Evolutionary conservation across 1,140 invertebrate genomes (phyloP).

Genomic region (Rhynchophorus ferrugineus): DNA sequence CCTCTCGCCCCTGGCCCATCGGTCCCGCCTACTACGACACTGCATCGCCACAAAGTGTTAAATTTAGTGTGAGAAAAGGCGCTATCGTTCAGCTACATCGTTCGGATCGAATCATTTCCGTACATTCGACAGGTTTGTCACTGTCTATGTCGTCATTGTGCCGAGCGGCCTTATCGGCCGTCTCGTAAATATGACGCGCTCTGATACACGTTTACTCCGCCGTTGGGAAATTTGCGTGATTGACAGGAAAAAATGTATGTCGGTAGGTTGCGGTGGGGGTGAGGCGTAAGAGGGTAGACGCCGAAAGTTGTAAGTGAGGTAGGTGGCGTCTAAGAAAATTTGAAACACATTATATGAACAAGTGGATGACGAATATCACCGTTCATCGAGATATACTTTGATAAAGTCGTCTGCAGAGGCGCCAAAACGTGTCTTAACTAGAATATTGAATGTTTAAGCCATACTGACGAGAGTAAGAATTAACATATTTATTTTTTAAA

Average conservation of each 20-base stretch:
- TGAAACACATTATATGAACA: too few relatives aligned
- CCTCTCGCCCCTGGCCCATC: too few relatives aligned
- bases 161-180: constrained; percentile 17
- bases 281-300: neutral
- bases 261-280: neutral
- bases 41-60: constrained; percentile 9
- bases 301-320: too few relatives aligned
- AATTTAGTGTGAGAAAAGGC: constrained; percentile 24
- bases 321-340: too few relatives aligned
- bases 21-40: neutral
- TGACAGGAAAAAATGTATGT: constrained; percentile 14
- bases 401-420: too few relatives aligned
- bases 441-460: too few relatives aligned
- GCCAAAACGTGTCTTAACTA: too few relatives aligned
- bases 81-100: constrained; percentile 13
- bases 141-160: constrained; percentile 21
- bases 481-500: too few relatives aligned
- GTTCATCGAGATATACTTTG: too few relatives aligned
- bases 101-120: constrained; percentile 20
- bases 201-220: neutral
- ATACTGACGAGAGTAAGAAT: too few relatives aligned
- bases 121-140: constrained; percentile 24
- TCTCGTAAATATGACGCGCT: constrained; percentile 20
- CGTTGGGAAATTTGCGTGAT: constrained; percentile 23
- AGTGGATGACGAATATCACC: too few relatives aligned